A percentile compares a stretch with the other conserved stretches of the same genome.
phyloP scores from a whole-genome alignment of 1,140 invertebrate species.

The Drosophila jambulina region DNA sequence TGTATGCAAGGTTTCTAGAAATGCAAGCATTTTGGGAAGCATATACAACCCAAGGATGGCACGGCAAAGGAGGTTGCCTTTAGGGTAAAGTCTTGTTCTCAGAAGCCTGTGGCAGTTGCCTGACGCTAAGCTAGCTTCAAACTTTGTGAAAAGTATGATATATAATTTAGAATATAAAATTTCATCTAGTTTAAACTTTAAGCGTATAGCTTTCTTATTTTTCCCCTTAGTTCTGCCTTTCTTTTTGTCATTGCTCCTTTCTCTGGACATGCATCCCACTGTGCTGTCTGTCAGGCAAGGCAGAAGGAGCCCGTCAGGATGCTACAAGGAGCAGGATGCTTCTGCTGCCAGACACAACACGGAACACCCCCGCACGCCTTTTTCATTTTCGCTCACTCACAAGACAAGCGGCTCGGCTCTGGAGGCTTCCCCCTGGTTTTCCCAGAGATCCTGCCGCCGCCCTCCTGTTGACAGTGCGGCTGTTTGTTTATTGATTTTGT shows the following conservation, averaged over 20 bases:
- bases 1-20: neutral
- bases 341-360: slow-evolving; percentile 20
- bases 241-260: neutral
- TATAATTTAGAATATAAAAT: neutral
- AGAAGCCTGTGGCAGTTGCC: neutral
- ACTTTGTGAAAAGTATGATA: neutral
- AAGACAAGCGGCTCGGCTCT: neutral
- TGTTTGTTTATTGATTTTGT: slow-evolving; percentile 70
- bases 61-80: neutral
- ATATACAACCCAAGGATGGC: neutral
- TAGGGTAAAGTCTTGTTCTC: neutral
- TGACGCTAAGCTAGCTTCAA: neutral
- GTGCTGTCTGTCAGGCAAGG: slow-evolving; percentile 16
- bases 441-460: slow-evolving; percentile 5
- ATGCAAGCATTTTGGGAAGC: neutral
- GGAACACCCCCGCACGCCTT: slow-evolving; percentile 1
- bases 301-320: slow-evolving; percentile 7
- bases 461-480: slow-evolving; percentile 27
- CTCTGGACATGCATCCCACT: slow-evolving; percentile 14
- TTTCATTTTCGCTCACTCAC: slow-evolving; percentile 33
- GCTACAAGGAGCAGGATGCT: neutral
- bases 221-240: neutral
- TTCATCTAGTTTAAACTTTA: neutral
- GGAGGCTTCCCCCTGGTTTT: slow-evolving; percentile 11
- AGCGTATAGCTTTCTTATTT: neutral